phyloP scores from a whole-genome alignment of 2,888 invertebrate genomes.

The Drosophila kokeensis region DNA sequence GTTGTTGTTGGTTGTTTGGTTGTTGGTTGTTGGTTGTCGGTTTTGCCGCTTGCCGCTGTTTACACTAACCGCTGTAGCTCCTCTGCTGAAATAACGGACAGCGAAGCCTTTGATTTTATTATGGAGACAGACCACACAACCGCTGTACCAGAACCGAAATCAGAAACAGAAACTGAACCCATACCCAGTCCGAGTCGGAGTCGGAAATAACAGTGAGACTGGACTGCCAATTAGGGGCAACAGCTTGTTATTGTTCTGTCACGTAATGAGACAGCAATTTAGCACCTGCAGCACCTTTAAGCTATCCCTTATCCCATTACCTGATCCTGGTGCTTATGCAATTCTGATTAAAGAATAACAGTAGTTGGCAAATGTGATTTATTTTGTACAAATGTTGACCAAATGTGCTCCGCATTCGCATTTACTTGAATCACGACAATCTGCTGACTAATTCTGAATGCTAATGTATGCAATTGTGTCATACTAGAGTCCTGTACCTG shows the following conservation, averaged over 20 bases:
- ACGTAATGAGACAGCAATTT: slow-evolving; percentile 75
- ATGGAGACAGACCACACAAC: slow-evolving; percentile 54
- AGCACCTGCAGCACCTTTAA: slow-evolving; percentile 60
- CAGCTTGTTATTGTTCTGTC: slow-evolving; percentile 62
- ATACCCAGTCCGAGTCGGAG: slow-evolving; percentile 9
- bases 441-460: slow-evolving; percentile 74
- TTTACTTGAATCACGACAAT: slow-evolving; percentile 58
- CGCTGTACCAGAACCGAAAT: slow-evolving; percentile 20
- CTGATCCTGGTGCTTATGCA: slow-evolving; percentile 56
- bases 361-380: slow-evolving; percentile 60
- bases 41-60: slow-evolving; percentile 55
- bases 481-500: slow-evolving; percentile 70
- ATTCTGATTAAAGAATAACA: slow-evolving; percentile 70
- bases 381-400: slow-evolving; percentile 59
- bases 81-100: slow-evolving; percentile 39
- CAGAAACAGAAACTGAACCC: slow-evolving; percentile 7
- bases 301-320: slow-evolving; percentile 9
- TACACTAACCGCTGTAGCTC: slow-evolving; percentile 38
- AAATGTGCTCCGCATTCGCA: slow-evolving; percentile 39
- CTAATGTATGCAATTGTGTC: slow-evolving; percentile 80
- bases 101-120: slow-evolving; percentile 50
- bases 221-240: slow-evolving; percentile 45
- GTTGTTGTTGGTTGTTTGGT: slow-evolving; percentile 26
- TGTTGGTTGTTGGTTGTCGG: slow-evolving; percentile 41
- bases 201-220: slow-evolving; percentile 17